Evolutionary conservation across 2,888 invertebrate genomes (phyloP).

Genomic region (Macrophya alboannulata): DNA sequence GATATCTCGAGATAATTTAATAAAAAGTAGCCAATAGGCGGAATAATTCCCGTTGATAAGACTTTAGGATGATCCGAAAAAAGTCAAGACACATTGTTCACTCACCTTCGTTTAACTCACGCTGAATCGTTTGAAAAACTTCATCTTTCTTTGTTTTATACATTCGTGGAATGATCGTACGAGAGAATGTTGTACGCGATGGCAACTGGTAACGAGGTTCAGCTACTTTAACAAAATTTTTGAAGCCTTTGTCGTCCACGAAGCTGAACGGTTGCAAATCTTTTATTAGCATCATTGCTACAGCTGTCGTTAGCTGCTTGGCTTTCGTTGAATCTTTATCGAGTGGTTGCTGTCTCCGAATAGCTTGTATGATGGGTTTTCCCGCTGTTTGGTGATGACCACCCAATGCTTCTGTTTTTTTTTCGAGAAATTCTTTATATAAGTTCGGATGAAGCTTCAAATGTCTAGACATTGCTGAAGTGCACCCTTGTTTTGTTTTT

Average conservation of each 20-base stretch:
- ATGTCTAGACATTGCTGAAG: constrained; percentile 8
- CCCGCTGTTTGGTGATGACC: neutral
- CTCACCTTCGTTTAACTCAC: constrained; percentile 51
- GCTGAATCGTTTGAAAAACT: constrained; percentile 35
- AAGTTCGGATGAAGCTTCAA: constrained; percentile 14
- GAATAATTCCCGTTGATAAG: too few relatives aligned
- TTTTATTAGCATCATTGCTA: constrained; percentile 50
- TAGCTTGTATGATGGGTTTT: constrained; percentile 4
- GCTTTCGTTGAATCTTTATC: constrained; percentile 33
- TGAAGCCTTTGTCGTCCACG: constrained; percentile 46
- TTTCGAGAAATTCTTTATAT: neutral
- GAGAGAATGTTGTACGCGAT: constrained; percentile 53
- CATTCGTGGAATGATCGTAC: constrained; percentile 47
- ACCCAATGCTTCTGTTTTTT: constrained; percentile 14
- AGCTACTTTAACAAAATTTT: constrained; percentile 32
- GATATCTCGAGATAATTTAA: constrained; percentile 7
- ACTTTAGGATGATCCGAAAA: constrained; percentile 11
- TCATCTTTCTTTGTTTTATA: constrained; percentile 29
- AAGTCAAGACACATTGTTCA: constrained; percentile 17
- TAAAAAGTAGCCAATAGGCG: neutral
- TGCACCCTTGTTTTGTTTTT: constrained; percentile 4
- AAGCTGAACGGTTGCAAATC: constrained; percentile 53
- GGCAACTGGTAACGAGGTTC: constrained; percentile 48
- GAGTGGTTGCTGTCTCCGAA: constrained; percentile 7
- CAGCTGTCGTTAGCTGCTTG: constrained; percentile 36